These are phyloP conservation scores for Myocastor coypus DNA, from an alignment of 2,113 vertebrate species.

Conservation along the genomic window DNA sequence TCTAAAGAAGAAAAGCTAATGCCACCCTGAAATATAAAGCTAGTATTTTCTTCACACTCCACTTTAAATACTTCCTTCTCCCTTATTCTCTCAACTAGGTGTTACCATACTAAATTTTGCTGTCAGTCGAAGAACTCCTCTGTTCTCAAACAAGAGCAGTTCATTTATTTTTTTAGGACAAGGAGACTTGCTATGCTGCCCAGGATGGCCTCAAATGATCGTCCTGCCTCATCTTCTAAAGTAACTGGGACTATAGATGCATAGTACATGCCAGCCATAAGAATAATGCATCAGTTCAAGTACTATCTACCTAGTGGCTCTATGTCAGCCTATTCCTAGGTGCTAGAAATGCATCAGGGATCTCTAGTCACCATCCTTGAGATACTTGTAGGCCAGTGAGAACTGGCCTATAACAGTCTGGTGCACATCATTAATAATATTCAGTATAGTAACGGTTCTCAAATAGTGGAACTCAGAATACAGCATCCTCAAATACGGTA, in stretches of 20 bases:
- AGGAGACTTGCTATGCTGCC: neutral
- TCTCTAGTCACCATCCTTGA: neutral
- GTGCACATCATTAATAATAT: neutral
- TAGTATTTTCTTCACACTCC: neutral
- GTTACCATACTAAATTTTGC: constrained; percentile 22
- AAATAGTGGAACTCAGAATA: neutral
- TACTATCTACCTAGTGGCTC: neutral
- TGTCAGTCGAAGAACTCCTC: neutral
- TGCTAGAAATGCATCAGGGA: neutral
- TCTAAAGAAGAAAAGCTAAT: constrained; percentile 23
- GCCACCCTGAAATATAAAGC: neutral
- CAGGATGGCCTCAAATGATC: neutral
- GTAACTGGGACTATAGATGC: neutral
- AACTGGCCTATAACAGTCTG: neutral
- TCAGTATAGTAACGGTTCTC: neutral
- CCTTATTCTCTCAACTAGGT: neutral
- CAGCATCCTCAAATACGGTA: neutral
- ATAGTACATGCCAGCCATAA: neutral
- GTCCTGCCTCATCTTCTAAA: neutral
- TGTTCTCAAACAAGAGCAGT: neutral
- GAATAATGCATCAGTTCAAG: constrained; percentile 44
- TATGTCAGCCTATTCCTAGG: neutral
- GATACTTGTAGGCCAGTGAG: neutral
- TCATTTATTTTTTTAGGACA: neutral
- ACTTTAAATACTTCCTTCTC: neutral